phyloP scores from a whole-genome alignment of 2,113 vertebrate genomes.

The Muntiacus muntjak region DNA sequence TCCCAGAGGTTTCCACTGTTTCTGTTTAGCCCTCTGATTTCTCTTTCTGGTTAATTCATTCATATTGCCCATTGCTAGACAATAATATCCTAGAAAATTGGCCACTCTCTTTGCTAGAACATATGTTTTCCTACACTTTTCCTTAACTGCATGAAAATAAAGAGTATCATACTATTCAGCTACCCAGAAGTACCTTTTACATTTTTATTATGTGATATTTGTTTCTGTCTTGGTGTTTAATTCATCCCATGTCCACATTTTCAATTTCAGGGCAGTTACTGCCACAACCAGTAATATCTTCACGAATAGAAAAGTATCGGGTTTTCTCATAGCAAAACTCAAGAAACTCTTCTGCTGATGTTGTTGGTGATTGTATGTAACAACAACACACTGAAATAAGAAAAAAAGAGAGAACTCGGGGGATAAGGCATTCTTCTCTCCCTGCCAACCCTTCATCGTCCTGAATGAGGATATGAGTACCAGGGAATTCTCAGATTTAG shows the following conservation, averaged over 20 bases:
- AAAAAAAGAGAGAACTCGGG: neutral
- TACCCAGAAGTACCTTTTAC: constrained; percentile 5
- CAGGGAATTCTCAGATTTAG: neutral
- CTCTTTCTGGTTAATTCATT: neutral
- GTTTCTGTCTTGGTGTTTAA: constrained; percentile 37
- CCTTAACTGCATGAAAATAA: constrained; percentile 26
- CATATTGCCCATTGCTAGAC: neutral
- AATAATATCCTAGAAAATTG: neutral
- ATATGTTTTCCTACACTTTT: neutral
- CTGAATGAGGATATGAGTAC: rapidly evolving
- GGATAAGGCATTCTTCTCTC: neutral
- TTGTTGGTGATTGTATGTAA: neutral
- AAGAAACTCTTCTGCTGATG: neutral
- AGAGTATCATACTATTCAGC: neutral
- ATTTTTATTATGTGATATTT: constrained; percentile 18
- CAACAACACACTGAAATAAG: neutral
- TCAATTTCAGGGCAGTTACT: constrained; percentile 14
- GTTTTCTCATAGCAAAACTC: neutral
- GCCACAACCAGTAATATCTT: neutral
- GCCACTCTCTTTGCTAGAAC: neutral
- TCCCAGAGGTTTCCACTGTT: neutral
- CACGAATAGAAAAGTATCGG: neutral
- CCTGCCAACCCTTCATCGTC: neutral
- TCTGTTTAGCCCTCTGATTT: neutral
- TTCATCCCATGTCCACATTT: constrained; percentile 31